Percentiles rank a stretch among this genome's conserved stretches.
phyloP scores from a whole-genome alignment of 2,113 vertebrate genomes.

The Centropus unirufus region DNA sequence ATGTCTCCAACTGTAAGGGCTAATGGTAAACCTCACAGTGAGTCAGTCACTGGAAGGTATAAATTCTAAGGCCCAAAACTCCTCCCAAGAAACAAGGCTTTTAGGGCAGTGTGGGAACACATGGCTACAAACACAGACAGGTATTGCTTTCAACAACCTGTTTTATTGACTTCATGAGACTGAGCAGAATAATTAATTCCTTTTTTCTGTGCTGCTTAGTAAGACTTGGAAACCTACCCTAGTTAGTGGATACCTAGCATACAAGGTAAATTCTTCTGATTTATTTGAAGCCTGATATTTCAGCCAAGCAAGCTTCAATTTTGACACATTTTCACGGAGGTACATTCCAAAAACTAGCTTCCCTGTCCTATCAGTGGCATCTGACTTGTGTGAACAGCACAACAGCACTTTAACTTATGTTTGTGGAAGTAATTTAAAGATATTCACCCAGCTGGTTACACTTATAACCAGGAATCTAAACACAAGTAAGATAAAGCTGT shows the following conservation, averaged over 20 bases:
- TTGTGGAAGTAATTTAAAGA: not conserved
- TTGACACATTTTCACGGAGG: not conserved
- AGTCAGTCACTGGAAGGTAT: not conserved
- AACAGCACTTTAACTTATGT: not conserved
- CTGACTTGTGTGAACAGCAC: not conserved
- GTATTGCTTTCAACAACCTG: not conserved
- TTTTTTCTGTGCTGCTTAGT: not conserved
- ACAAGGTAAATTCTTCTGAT: not conserved
- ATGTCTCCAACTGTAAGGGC: fast-evolving
- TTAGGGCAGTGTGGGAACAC: fast-evolving
- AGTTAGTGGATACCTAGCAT: not conserved
- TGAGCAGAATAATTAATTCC: not conserved
- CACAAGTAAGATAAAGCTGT: not conserved
- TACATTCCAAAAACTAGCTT: not conserved
- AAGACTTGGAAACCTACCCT: not conserved
- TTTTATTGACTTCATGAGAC: not conserved
- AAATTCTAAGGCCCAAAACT: not conserved
- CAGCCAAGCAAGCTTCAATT: not conserved
- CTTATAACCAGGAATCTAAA: not conserved
- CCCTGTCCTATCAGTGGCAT: not conserved
- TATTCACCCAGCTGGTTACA: not conserved
- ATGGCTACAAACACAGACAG: not conserved
- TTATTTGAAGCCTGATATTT: not conserved
- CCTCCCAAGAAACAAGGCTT: not conserved
- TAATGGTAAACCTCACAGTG: not conserved